Percentiles rank a stretch among this genome's conserved stretches.
phyloP scores from a whole-genome alignment of 2,113 vertebrate species.

The Cebidichthys violaceus region DNA sequence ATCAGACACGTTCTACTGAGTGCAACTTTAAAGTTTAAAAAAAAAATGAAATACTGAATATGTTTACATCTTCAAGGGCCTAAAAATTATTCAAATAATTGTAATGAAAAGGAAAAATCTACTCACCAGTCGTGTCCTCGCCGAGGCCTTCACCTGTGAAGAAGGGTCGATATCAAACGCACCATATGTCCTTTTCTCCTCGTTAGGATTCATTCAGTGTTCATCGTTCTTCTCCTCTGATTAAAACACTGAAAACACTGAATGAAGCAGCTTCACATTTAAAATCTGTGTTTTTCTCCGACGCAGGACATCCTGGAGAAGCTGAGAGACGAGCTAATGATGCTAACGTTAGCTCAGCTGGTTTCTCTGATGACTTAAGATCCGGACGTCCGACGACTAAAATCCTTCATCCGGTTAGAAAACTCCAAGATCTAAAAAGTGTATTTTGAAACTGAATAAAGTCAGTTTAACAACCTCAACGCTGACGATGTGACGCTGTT shows the following conservation, averaged over 20 bases:
- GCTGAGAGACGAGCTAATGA: not conserved
- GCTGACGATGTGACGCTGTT: not conserved
- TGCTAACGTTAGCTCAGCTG: not conserved
- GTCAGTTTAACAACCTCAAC: not conserved
- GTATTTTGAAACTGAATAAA: not conserved
- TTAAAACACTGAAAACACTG: too few species aligned
- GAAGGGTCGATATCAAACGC: too few species aligned
- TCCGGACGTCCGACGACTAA: not conserved
- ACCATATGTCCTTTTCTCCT: not conserved
- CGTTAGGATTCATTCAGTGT: not conserved
- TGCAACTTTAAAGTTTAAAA: too few species aligned
- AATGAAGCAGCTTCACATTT: too few species aligned
- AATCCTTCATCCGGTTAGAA: not conserved
- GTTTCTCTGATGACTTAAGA: not conserved
- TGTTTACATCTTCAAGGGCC: too few species aligned
- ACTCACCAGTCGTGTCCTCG: too few species aligned
- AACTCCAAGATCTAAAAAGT: not conserved
- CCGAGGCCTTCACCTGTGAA: too few species aligned
- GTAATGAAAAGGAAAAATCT: too few species aligned
- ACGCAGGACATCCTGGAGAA: not conserved
- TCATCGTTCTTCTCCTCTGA: not conserved
- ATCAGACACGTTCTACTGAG: too few species aligned
- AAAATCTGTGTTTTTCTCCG: too few species aligned
- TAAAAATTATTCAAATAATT: too few species aligned
- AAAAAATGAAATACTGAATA: too few species aligned